Conservation (phyloP, 2,113 vertebrate genomes). For the Takifugu flavidus region DNA sequence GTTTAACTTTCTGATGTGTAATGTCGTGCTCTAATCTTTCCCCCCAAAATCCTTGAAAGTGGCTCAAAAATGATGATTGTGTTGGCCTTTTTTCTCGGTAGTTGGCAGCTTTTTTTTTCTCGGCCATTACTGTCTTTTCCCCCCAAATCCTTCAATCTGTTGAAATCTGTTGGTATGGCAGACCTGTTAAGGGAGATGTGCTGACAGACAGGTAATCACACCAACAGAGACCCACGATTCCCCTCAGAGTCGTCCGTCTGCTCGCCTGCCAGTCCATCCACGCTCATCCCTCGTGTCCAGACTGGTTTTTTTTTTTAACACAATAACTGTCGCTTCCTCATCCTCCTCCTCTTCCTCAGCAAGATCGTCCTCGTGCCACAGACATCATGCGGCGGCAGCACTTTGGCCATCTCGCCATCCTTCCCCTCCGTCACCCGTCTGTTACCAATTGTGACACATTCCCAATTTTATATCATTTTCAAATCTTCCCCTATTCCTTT, state of each 20-base stretch:
- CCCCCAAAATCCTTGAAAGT: too few relatives aligned
- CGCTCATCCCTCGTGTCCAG: conserved; percentile 16
- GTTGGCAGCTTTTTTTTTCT: too few relatives aligned
- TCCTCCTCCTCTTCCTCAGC: background rate
- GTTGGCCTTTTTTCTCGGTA: too few relatives aligned
- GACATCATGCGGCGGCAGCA: conserved; percentile 4
- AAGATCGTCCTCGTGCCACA: conserved; percentile 12
- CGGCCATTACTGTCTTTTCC: too few relatives aligned
- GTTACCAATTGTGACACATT: conserved; percentile 16
- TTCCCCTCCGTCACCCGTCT: conserved; percentile 7
- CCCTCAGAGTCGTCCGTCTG: conserved; percentile 30
- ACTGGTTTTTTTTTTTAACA: conserved; percentile 27
- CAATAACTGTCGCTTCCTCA: conserved; percentile 23
- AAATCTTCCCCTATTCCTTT: too few relatives aligned
- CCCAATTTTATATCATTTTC: too few relatives aligned
- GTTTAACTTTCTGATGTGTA: too few relatives aligned
- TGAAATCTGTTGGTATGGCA: too few relatives aligned
- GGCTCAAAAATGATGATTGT: too few relatives aligned
- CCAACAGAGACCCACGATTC: background rate
- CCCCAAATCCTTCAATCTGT: too few relatives aligned
- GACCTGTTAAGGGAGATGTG: background rate
- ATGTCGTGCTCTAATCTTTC: too few relatives aligned
- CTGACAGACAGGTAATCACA: background rate
- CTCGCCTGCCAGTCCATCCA: conserved; percentile 22
- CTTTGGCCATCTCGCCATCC: conserved; percentile 20